Evolutionary conservation across 2,113 vertebrate genomes (phyloP).

Genomic region (Nansenia antarctica): DNA sequence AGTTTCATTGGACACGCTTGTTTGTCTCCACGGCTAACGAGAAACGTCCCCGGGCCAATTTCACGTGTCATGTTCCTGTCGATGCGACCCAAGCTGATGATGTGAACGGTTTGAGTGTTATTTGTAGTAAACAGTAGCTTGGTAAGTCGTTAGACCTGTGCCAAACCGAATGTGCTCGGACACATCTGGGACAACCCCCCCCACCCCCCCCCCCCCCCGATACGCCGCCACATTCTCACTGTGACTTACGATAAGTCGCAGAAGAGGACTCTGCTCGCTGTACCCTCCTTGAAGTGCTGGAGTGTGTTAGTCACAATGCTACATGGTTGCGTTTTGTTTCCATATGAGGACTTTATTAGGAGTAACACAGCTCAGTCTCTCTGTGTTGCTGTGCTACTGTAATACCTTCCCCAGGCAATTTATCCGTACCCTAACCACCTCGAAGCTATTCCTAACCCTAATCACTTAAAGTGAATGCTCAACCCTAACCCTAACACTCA

Average conservation of each 20-base stretch:
- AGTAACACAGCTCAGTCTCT: too few relatives aligned
- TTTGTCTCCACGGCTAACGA: background rate
- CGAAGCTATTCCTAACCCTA: too few relatives aligned
- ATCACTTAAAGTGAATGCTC: too few relatives aligned
- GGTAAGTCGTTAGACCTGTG: conserved; percentile 1
- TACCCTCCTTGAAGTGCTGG: too few relatives aligned
- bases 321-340: too few relatives aligned
- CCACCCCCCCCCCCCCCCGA: background rate
- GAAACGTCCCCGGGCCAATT: background rate
- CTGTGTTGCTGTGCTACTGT: too few relatives aligned
- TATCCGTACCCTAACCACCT: too few relatives aligned
- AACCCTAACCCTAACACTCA: too few relatives aligned
- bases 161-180: conserved; percentile 12
- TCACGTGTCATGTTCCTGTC: background rate
- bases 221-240: background rate
- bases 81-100: background rate
- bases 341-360: too few relatives aligned
- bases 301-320: too few relatives aligned
- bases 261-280: background rate
- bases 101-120: background rate
- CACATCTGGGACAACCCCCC: conserved; percentile 17
- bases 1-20: too few relatives aligned
- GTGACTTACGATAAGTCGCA: background rate
- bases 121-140: background rate
- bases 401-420: too few relatives aligned